These are phyloP conservation scores for Rhopalosiphum padi DNA, from an alignment of 1,140 invertebrate species.

Conservation along the genomic window DNA sequence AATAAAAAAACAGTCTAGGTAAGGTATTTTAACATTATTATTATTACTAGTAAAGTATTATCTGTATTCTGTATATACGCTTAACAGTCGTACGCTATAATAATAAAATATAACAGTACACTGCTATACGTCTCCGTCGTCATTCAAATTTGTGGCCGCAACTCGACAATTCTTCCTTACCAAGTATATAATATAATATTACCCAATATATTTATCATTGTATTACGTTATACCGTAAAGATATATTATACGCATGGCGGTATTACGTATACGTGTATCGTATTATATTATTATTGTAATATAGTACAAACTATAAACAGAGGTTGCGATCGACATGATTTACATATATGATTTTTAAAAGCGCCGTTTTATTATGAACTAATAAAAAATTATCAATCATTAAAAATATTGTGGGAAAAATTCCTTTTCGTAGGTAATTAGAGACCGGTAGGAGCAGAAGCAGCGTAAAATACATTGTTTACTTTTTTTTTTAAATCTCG, in stretches of 20 bases:
- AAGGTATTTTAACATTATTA: constrained; percentile 9
- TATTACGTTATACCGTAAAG: neutral
- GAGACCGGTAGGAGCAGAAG: neutral
- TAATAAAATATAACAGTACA: neutral
- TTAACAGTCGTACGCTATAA: neutral
- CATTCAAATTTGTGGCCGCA: neutral
- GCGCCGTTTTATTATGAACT: neutral
- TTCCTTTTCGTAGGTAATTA: neutral
- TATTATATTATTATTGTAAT: neutral
- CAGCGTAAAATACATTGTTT: neutral
- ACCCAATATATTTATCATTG: neutral
- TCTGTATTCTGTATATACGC: neutral
- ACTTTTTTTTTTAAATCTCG: neutral
- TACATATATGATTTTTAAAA: too few relatives aligned
- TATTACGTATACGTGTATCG: too few relatives aligned
- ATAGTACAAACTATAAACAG: neutral
- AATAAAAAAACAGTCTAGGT: constrained; percentile 13
- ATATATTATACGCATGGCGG: too few relatives aligned
- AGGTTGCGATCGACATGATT: neutral
- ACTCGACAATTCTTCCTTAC: neutral
- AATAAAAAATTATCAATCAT: constrained; percentile 22
- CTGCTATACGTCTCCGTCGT: neutral
- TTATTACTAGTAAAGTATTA: neutral
- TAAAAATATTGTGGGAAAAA: neutral
- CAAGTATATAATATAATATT: neutral